Evolutionary conservation across 2,888 invertebrate genomes (phyloP).

Genomic region (Brachyptera risi): DNA sequence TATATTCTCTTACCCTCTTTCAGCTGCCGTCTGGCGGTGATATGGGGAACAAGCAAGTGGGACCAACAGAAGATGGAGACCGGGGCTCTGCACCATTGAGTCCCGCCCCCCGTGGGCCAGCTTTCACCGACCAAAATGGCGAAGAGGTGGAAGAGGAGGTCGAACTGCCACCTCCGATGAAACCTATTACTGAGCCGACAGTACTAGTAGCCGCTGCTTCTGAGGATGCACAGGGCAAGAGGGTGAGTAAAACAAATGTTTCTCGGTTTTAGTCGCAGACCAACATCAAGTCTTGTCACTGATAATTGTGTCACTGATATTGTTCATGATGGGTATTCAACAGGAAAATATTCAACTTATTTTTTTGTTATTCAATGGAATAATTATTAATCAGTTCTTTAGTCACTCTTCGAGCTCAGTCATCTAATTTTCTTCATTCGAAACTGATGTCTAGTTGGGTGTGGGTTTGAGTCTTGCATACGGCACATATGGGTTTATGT

Average conservation of each 20-base stretch:
- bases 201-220: constrained; percentile 46
- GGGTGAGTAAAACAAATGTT: no score
- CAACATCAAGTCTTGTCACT: neutral
- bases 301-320: neutral
- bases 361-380: no score
- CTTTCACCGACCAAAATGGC: constrained; percentile 43
- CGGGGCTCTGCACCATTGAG: constrained; percentile 15
- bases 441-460: no score
- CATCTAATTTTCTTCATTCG: no score
- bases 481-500: no score
- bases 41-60: constrained; percentile 52
- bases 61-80: constrained; percentile 42
- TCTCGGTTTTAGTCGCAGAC: no score
- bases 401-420: no score
- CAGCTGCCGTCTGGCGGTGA: constrained; percentile 48
- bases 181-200: constrained; percentile 76
- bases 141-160: constrained; percentile 74
- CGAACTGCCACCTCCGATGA: constrained; percentile 94
- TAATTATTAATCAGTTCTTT: no score
- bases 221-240: constrained; percentile 54
- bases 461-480: no score
- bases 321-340: no score
- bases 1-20: constrained; percentile 5
- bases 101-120: constrained; percentile 34
- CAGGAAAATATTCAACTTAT: no score